Evolutionary conservation across 2,888 invertebrate species (phyloP).

Genomic region (Copidosoma aretas): DNA sequence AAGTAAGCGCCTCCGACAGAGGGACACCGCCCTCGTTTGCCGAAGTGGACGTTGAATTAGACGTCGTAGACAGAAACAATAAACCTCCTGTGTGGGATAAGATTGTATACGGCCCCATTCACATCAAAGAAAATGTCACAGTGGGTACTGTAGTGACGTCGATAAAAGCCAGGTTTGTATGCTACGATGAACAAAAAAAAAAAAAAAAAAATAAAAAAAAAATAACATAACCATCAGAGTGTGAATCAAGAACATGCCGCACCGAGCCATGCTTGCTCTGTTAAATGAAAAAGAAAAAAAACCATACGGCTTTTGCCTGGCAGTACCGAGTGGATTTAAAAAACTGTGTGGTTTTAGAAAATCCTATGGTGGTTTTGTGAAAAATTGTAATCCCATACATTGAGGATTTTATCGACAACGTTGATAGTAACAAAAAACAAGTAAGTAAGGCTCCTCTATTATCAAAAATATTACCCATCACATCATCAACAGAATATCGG

Average conservation of each 20-base stretch:
- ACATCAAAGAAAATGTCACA: slow-evolving; percentile 98
- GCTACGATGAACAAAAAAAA: slow-evolving; percentile 38
- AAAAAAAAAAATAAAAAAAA: slow-evolving; percentile 17
- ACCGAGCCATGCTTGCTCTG: slow-evolving; percentile 52
- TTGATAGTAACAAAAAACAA: too few relatives aligned
- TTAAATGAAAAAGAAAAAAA: background rate
- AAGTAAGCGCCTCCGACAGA: slow-evolving; percentile 95
- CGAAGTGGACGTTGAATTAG: slow-evolving; percentile 97
- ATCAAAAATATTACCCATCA: too few relatives aligned
- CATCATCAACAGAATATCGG: too few relatives aligned
- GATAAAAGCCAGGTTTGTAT: slow-evolving; percentile 98
- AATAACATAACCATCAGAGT: slow-evolving; percentile 48
- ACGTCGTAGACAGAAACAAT: slow-evolving; percentile 98
- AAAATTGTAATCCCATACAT: too few relatives aligned
- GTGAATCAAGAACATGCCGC: slow-evolving; percentile 56
- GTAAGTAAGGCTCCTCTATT: too few relatives aligned
- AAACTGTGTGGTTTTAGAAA: too few relatives aligned
- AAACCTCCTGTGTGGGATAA: slow-evolving; percentile 97
- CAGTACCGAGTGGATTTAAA: too few relatives aligned
- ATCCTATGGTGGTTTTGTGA: too few relatives aligned
- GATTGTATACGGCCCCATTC: slow-evolving; percentile 95
- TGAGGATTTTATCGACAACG: too few relatives aligned
- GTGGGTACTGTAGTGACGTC: slow-evolving; percentile 98
- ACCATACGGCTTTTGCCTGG: too few relatives aligned
- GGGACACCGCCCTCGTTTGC: slow-evolving; percentile 91